Evolutionary conservation across 2,888 invertebrate species (phyloP).

Genomic region (Melanophora roralis): DNA sequence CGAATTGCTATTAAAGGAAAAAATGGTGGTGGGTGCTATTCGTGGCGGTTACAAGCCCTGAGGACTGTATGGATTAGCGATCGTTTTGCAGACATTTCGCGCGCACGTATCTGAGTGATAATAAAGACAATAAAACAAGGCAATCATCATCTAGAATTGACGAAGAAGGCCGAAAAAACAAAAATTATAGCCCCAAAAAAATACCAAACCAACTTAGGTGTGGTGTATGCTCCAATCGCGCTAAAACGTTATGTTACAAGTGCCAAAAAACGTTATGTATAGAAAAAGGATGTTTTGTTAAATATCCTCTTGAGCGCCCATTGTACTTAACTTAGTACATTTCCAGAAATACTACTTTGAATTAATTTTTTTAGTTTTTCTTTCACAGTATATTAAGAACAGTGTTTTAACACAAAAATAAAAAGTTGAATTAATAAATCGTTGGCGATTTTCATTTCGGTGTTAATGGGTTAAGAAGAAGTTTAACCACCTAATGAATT

Average conservation of each 20-base stretch:
- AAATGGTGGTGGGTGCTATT: not conserved
- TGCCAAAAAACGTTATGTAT: not conserved
- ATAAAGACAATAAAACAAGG: constrained; percentile 5
- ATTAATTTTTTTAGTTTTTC: not conserved
- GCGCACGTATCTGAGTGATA: not conserved
- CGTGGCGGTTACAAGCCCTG: not conserved
- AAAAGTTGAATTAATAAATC: not conserved
- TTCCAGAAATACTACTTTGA: too few relatives aligned
- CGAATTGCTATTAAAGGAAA: not conserved
- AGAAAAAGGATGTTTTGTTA: too few relatives aligned
- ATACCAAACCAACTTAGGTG: not conserved
- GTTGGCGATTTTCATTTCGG: not conserved
- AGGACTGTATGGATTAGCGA: not conserved
- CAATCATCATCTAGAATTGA: constrained; percentile 9
- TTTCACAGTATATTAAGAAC: not conserved
- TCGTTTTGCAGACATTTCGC: not conserved
- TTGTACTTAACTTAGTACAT: too few relatives aligned
- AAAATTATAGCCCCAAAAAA: not conserved
- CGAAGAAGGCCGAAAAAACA: constrained; percentile 2
- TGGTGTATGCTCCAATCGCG: not conserved
- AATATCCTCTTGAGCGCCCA: too few relatives aligned
- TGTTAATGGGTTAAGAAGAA: constrained; percentile 4
- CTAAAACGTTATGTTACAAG: constrained; percentile 6
- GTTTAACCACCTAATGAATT: too few relatives aligned
- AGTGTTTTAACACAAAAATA: too few relatives aligned